Percentiles rank a stretch among this genome's conserved stretches.
phyloP scores from a whole-genome alignment of 1,140 invertebrate genomes.

The Drosophila grimshawi region DNA sequence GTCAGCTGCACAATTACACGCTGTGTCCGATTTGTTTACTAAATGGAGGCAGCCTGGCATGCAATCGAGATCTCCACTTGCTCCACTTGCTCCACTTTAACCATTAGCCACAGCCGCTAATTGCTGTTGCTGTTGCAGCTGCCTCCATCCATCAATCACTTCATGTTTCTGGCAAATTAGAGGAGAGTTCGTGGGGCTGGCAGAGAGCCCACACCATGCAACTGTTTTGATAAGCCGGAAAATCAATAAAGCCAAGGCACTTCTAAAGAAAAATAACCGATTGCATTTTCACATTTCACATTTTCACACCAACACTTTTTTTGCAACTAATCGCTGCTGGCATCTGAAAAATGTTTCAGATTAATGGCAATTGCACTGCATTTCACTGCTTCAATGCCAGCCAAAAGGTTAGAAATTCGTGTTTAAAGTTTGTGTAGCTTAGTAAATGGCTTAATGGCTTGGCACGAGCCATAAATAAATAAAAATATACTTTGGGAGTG shows the following conservation, averaged over 20 bases:
- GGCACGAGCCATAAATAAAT: background rate
- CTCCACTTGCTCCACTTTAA: conserved; percentile 57
- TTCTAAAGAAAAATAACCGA: conserved; percentile 12
- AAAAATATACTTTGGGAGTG: no score
- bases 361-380: conserved; percentile 12
- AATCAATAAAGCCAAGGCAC: conserved; percentile 21
- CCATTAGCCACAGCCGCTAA: conserved; percentile 49
- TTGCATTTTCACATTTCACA: conserved; percentile 22
- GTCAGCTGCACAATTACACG: conserved; percentile 59
- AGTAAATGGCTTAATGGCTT: background rate
- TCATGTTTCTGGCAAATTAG: background rate
- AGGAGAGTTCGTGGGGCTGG: conserved; percentile 17
- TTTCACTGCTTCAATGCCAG: background rate
- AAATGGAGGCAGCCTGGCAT: conserved; percentile 51
- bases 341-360: conserved; percentile 19
- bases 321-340: conserved; percentile 11
- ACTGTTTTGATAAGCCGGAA: conserved; percentile 29
- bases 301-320: background rate
- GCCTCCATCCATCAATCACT: conserved; percentile 51
- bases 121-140: conserved; percentile 38
- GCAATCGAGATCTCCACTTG: conserved; percentile 20
- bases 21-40: conserved; percentile 73
- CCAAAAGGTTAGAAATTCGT: background rate
- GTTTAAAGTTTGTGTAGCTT: no score
- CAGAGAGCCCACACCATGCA: background rate